Base-by-base conservation (phyloP, 2,113 vertebrate genomes). In the Microtus montanus region DNA sequence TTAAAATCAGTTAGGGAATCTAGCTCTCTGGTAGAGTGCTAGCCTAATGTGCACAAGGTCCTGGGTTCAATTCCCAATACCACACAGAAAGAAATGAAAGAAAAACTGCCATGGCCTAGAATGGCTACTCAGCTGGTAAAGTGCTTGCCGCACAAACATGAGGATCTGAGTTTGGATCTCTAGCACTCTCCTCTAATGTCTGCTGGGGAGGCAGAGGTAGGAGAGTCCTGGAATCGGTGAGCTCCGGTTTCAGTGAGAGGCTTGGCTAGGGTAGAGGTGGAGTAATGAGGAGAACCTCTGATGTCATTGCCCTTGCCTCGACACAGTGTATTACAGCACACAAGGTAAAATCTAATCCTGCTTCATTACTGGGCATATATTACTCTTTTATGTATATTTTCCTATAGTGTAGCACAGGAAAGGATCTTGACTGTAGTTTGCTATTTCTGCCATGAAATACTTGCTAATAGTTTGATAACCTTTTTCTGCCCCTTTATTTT, bases 401-500 rank as follows among this genome's bases (percentile, higher is more conserved):
- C 49, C 63, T 91, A 33, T 68, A 86, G 22, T 89, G 2, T 79
- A 41, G 24, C 26, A 86, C 33, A 63, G 61, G 61, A 71, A 75
- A 83, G 24, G 19, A 41, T 22, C n/a, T 80, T 89, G 44, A 85
- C 28, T 95, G 92, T 74, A 68, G 7, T 85, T 75, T 92, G 44
- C 84, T 13, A 20, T 15, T 94, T 94, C 41, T 58, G 24, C 17
- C n/a, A 58, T 87, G 10, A 82, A 94, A 90, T 17, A 12, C 49
- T 93, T 33, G 24, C 44, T 93, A 68, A 71, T 92, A 85, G 88
- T 94, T 89, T 38, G 75, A 58, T 49, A 52, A 52, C 4, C 15
- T 15, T 88, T 97, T 91, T 85, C 68, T 95, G 1, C 93, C 14
- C 26, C 93, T n/a, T 88, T 94, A 44, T 96, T 10, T 95, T 19